These are phyloP conservation scores for Camelus dromedarius DNA, from an alignment of 2,113 vertebrate genomes.

Conservation along the genomic window DNA sequence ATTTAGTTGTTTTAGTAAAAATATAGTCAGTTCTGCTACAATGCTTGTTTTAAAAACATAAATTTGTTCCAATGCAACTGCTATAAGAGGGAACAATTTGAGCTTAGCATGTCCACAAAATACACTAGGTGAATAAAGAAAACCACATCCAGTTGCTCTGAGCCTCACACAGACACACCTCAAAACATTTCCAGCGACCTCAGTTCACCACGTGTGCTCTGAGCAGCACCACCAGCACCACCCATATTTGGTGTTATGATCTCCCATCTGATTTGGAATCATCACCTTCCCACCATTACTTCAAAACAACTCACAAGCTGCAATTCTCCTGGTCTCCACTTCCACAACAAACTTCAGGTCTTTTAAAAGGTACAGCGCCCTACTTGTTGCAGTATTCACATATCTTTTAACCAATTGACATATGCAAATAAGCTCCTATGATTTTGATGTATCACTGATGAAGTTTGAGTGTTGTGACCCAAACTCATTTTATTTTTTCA, in stretches of 20 bases:
- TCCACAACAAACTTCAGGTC: background rate
- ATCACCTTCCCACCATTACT: background rate
- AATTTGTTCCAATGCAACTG: background rate
- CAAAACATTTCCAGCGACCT: background rate
- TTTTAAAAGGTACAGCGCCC: background rate
- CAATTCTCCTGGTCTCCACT: background rate
- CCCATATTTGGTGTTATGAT: background rate
- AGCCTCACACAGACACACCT: background rate
- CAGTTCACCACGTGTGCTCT: background rate
- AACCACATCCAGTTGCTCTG: background rate
- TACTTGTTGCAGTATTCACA: background rate
- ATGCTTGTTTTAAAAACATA: background rate
- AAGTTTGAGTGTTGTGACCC: background rate
- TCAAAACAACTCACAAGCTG: background rate
- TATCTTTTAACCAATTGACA: slow-evolving; percentile 25
- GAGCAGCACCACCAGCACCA: background rate
- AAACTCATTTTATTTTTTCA: background rate
- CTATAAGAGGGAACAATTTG: background rate
- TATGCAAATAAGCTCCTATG: background rate
- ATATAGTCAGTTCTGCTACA: background rate
- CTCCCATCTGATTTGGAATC: background rate
- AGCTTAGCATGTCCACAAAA: background rate
- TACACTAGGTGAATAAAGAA: background rate
- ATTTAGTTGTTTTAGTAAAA: slow-evolving; percentile 27
- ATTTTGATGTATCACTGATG: background rate